phyloP scores from a whole-genome alignment of 2,888 invertebrate genomes.

The Aplocera efformata region DNA sequence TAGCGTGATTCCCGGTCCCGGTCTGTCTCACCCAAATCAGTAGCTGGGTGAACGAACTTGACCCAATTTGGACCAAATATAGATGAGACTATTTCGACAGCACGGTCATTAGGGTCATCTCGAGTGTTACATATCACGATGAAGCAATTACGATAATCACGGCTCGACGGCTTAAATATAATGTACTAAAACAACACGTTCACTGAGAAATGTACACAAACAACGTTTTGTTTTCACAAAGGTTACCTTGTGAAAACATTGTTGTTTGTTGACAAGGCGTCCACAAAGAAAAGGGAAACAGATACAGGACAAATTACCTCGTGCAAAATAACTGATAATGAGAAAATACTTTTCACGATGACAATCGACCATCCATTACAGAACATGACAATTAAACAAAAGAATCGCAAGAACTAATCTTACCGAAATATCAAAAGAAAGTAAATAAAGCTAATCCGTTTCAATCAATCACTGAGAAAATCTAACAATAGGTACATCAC shows the following conservation, averaged over 20 bases:
- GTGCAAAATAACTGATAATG: background rate
- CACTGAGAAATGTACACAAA: too few species aligned
- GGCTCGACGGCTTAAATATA: constrained; percentile 7
- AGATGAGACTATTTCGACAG: constrained; percentile 16
- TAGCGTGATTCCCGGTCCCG: constrained; percentile 1
- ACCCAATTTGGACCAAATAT: constrained; percentile 26
- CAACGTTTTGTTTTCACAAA: too few species aligned
- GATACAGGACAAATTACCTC: background rate
- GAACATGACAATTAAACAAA: constrained; percentile 22
- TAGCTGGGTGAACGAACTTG: constrained; percentile 32
- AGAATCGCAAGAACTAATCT: constrained; percentile 22
- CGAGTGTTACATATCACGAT: constrained; percentile 18
- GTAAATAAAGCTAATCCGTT: constrained; percentile 19
- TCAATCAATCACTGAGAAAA: constrained; percentile 28
- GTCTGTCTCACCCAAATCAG: background rate
- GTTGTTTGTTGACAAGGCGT: background rate
- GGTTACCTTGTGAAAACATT: too few species aligned
- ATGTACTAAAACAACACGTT: background rate
- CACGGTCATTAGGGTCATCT: constrained; percentile 23
- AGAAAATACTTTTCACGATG: constrained; percentile 12
- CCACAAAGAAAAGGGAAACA: background rate
- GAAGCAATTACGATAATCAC: constrained; percentile 21
- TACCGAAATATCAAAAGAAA: constrained; percentile 19
- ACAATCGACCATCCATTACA: constrained; percentile 24
- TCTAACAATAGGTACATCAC: constrained; percentile 23